phyloP scores from a whole-genome alignment of 2,113 vertebrate genomes.

The Nannospalax galili region DNA sequence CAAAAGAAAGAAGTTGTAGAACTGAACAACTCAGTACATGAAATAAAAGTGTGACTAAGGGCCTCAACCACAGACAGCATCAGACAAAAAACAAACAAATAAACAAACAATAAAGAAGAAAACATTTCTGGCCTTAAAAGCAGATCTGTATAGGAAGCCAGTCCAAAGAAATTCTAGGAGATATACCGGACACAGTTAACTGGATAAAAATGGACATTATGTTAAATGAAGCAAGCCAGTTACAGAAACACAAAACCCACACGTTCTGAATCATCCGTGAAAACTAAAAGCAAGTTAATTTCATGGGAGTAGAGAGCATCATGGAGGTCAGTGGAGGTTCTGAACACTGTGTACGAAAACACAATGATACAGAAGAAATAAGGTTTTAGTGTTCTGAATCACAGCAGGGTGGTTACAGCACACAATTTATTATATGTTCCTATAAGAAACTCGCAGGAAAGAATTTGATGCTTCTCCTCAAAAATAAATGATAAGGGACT shows the following conservation, averaged over 20 bases:
- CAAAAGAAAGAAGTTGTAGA: neutral
- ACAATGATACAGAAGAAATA: neutral
- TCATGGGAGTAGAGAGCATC: too few relatives aligned
- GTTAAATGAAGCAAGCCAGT: neutral
- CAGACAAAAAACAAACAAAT: neutral
- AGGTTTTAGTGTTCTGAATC: neutral
- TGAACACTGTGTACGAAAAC: neutral
- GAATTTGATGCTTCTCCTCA: too few relatives aligned
- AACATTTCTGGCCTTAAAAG: neutral
- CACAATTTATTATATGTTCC: neutral
- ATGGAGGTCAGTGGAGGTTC: neutral
- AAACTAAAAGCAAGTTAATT: neutral
- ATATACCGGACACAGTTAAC: neutral
- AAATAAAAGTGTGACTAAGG: neutral
- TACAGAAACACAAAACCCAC: neutral
- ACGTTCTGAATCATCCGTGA: neutral
- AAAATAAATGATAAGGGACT: neutral
- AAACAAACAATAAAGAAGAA: too few relatives aligned
- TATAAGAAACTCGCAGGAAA: neutral
- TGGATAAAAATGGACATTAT: neutral
- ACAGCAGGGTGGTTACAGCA: too few relatives aligned
- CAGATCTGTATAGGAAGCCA: neutral
- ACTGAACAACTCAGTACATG: neutral
- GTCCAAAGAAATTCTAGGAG: neutral
- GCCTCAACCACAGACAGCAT: neutral